Base-by-base conservation (phyloP, 1,140 invertebrate species). In the Lucilia sericata region DNA sequence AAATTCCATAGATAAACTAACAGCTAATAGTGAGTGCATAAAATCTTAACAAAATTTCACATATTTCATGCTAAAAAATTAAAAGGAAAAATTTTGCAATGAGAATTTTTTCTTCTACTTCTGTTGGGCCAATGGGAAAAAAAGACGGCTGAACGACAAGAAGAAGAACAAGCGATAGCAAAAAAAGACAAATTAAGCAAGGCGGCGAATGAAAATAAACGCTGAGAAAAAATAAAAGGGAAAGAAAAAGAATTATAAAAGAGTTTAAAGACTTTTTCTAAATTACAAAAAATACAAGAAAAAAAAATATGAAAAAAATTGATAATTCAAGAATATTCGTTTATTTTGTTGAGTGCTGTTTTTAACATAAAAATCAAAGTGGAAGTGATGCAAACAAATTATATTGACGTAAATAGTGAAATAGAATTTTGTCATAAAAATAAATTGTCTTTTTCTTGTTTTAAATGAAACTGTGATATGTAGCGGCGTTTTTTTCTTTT, bases 191-290 rank as follows among this genome's bases (percentile, higher is more conserved):
- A 36, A 34, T 36, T 36, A 36, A 76, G 74, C 30, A 76, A 47
- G 30, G 75, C 75, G 30, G 75, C 30, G 30, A 78, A 75, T 75
- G 21, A 75, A 75, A 30, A 75, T 75, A 75, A 51, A 82, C 82
- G 82, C n/a, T 34, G 85, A 85, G 87, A 86, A 83, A 75, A 88
- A 88, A 83, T 70, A 70, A 70, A 70, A 70, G 9, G 19, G 65
- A 70, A 70, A 19, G 65, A 21, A 19, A 70, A 70, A 70, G 65
- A 70, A 70, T 70, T 70, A n/a, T 21, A 70, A 70, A 55, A 70
- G 19, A 70, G 65, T 70, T 70, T 25, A 70, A 21, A 21, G 9
- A 21, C 21, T 17, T n/a, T 30, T 60, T 60, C n/a, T 60, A 17
- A n/a, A 17, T 60, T n/a, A 0, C 14, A 70, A 70, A 70, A 21